Percentiles rank a stretch among this genome's conserved stretches.
Evolutionary conservation across 2,888 invertebrate genomes (phyloP).

Genomic region (Empis livida): DNA sequence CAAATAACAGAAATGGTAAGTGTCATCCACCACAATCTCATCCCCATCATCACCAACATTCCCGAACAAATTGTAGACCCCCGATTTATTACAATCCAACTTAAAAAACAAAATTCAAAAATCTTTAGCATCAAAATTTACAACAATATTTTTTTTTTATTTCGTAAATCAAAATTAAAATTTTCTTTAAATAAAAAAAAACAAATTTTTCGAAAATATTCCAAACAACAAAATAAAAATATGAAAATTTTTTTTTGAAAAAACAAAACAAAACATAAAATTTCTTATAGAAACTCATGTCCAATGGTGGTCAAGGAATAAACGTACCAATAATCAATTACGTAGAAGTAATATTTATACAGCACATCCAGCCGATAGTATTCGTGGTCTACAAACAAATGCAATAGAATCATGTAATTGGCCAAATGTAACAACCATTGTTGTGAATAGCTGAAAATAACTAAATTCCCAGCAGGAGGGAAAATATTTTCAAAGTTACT

Average conservation of each 20-base stretch:
- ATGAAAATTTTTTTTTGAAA: neutral
- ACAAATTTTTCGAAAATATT: neutral
- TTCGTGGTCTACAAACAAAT: conserved; percentile 29
- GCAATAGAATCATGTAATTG: conserved; percentile 22
- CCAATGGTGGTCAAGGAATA: conserved; percentile 37
- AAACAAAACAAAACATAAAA: neutral
- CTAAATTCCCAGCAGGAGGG: too few relatives aligned
- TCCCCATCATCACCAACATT: conserved; percentile 14
- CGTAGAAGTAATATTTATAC: conserved; percentile 34
- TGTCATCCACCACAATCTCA: conserved; percentile 19
- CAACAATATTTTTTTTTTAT: too few relatives aligned
- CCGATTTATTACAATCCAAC: conserved; percentile 14
- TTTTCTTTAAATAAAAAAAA: neutral
- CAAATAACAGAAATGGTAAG: conserved; percentile 36
- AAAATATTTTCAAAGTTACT: neutral
- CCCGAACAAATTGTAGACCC: conserved; percentile 14
- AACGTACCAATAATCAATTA: conserved; percentile 32
- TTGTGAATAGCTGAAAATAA: conserved; percentile 32
- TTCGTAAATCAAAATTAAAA: neutral
- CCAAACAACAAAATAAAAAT: neutral
- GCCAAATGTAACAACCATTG: conserved; percentile 27
- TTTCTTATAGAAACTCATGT: conserved; percentile 30
- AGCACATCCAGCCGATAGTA: conserved; percentile 34
- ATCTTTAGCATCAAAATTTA: neutral
- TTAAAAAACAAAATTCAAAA: neutral